Conservation (phyloP, 2,113 vertebrate genomes). For the Synchiropus splendidus region DNA sequence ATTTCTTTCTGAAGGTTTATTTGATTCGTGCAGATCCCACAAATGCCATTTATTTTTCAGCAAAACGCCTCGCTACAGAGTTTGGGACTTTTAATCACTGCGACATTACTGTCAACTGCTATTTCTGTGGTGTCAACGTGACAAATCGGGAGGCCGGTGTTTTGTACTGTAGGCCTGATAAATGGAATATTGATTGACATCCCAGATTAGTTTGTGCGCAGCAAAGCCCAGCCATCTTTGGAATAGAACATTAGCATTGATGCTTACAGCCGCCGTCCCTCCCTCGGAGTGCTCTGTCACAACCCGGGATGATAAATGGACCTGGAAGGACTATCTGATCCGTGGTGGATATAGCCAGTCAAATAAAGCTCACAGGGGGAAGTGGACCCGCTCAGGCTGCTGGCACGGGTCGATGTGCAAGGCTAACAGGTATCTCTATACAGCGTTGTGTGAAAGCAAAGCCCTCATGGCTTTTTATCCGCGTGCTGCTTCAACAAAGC, state of each 20-base stretch:
- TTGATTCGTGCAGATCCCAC: no score
- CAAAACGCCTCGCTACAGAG: not conserved
- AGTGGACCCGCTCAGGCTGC: constrained; percentile 5
- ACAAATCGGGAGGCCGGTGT: not conserved
- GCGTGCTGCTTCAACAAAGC: not conserved
- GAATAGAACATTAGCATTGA: constrained; percentile 9
- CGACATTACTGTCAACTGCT: not conserved
- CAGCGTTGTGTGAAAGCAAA: constrained; percentile 3
- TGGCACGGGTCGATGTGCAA: constrained; percentile 7
- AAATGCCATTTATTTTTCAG: not conserved
- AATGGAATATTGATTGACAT: constrained; percentile 12
- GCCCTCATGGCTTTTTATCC: constrained; percentile 6
- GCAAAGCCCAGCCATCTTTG: constrained; percentile 9
- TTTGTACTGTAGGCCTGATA: constrained; percentile 1
- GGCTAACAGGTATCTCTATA: not conserved
- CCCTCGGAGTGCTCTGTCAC: constrained; percentile 7
- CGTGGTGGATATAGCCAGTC: not conserved
- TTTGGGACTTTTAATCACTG: not conserved
- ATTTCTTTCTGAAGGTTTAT: no score
- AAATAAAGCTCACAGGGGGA: constrained; percentile 7
- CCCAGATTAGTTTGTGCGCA: not conserved
- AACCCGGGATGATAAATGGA: constrained; percentile 15
- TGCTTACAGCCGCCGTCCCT: constrained; percentile 1
- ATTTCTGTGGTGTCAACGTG: not conserved
- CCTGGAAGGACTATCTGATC: constrained; percentile 13